Evolutionary conservation across 2,888 invertebrate genomes (phyloP), one percentile per base, ranked within the genome.

Genomic region (Apamea sordens): DNA sequence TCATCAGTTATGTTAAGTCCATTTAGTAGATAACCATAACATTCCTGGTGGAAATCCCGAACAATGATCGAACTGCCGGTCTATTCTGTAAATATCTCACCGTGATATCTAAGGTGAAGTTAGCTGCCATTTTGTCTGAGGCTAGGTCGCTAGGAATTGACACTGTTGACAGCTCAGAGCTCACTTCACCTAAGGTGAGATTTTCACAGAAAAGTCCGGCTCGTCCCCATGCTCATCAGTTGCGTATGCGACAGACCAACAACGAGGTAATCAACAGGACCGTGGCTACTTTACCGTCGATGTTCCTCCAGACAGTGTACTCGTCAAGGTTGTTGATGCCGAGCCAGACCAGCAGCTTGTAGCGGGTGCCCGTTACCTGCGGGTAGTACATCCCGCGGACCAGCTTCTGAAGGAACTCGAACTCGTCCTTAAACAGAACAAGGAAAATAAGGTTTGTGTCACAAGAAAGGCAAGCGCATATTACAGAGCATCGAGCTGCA

Each of bases 241-340:
- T 21, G 13, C 15, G 32, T 50, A 15, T 32, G 70, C 10, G 24
- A 5, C 10, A 53, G 50, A 53, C 10, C 50, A 53, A 11, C 50
- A 53, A 11, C 59, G n/a, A 71, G n/a, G 13, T n/a, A 41, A n/a
- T n/a, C 36, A 13, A 56, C 56, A 36, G 4, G 64, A 50, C 21
- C 10, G 0, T 53, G 4, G 59, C 10, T 5, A 68, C 6, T 44
- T 70, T 86, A 70, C 95, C 93, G 28, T 96, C 83, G 11, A 96
- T 80, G 28, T 93, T 95, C 77, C 75, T 92, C 96, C 96, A 96
- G 10, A 88, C 77, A 5, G 67, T 89, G 79, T 92, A 92, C 82
- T 95, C 87, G 0, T 93, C 92, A 0, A 93, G 78, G 84, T 94
- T 95, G 88, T 88, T 93, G 84, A 96, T 92, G 6, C 96, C 96